Evolutionary conservation across 1,140 invertebrate species (phyloP).

Genomic region (Probaryconus sp.): DNA sequence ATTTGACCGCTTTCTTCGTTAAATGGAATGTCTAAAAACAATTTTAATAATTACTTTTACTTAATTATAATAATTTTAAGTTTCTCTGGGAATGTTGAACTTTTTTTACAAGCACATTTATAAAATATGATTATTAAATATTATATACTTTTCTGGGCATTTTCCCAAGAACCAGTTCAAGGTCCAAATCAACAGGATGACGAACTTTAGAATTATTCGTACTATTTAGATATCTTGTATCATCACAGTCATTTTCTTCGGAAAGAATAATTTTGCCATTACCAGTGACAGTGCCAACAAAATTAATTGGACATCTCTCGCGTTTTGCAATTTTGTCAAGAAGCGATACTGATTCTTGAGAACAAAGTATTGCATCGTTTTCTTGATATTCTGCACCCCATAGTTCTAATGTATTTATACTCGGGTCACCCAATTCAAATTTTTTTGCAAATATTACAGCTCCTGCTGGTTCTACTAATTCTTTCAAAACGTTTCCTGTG

Average conservation of each 20-base stretch:
- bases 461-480: constrained; percentile 95
- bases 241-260: constrained; percentile 79
- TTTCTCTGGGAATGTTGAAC: too few relatives aligned
- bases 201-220: constrained; percentile 53
- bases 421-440: constrained; percentile 96
- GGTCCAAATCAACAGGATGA: constrained; percentile 91
- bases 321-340: constrained; percentile 87
- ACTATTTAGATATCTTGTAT: constrained; percentile 69
- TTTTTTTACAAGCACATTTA: too few relatives aligned
- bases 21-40: constrained; percentile 79
- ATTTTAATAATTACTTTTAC: not conserved
- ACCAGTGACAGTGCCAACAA: constrained; percentile 95
- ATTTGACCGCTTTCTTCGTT: constrained; percentile 66
- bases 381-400: constrained; percentile 99
- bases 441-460: constrained; percentile 92
- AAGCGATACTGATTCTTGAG: constrained; percentile 81
- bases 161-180: constrained; percentile 93
- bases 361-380: constrained; percentile 92
- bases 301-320: constrained; percentile 94
- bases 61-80: not conserved
- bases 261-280: constrained; percentile 89
- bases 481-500: constrained; percentile 96
- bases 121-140: constrained; percentile 19
- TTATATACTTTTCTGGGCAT: constrained; percentile 86
- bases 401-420: constrained; percentile 93